Conservation (phyloP, 2,113 vertebrate species). For the Macrotis lagotis region DNA sequence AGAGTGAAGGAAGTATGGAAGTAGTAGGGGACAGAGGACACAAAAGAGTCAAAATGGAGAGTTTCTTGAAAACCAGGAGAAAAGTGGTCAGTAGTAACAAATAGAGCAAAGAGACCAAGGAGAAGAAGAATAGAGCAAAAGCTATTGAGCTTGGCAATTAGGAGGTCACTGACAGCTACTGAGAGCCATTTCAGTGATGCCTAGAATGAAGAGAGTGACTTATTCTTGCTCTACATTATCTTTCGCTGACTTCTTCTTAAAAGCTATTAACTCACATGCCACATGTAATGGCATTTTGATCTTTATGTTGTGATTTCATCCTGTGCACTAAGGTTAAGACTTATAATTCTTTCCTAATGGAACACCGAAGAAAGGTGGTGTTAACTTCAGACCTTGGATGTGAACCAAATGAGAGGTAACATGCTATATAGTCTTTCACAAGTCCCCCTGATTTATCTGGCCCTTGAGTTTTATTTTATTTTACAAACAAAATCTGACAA, state of each 20-base stretch:
- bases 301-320: background rate
- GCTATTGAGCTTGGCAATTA: background rate
- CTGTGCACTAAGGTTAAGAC: background rate
- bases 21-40: background rate
- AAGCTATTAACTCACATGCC: background rate
- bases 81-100: background rate
- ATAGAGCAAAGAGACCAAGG: background rate
- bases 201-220: background rate
- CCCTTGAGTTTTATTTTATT: background rate
- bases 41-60: background rate
- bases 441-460: background rate
- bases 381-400: background rate
- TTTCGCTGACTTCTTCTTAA: background rate
- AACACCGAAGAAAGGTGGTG: background rate
- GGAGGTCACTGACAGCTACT: background rate
- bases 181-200: background rate
- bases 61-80: background rate
- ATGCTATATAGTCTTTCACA: background rate
- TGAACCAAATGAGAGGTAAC: background rate
- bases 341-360: background rate
- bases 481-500: constrained; percentile 2
- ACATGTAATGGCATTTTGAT: background rate
- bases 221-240: background rate
- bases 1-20: background rate
- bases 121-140: background rate